A percentile compares a stretch with the other conserved stretches of the same genome.
Evolutionary conservation across 2,888 invertebrate species (phyloP).

Genomic region (Herminia tarsipennalis): DNA sequence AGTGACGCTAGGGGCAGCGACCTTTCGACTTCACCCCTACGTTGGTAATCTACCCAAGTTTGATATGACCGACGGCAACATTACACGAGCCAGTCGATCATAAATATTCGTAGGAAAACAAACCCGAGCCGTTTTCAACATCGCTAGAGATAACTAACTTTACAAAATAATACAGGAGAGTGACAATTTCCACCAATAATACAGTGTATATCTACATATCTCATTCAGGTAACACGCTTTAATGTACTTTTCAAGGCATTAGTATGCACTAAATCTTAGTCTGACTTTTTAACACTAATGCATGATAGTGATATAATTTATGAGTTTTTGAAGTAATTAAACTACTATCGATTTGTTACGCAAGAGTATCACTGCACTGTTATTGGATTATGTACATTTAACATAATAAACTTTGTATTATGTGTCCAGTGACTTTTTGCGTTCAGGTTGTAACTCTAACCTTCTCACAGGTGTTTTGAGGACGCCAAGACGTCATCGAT

Average conservation of each 20-base stretch:
- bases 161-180: constrained; percentile 8
- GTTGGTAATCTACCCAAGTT: constrained; percentile 1
- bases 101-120: constrained; percentile 19
- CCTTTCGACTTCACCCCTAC: constrained; percentile 21
- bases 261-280: too few relatives aligned
- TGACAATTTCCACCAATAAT: constrained; percentile 5
- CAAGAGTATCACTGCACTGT: too few relatives aligned
- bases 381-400: too few relatives aligned
- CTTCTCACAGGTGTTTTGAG: constrained; percentile 16
- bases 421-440: constrained; percentile 8
- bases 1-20: constrained; percentile 14
- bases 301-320: too few relatives aligned
- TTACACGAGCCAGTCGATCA: constrained; percentile 22
- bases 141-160: constrained; percentile 20
- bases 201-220: neutral
- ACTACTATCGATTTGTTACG: too few relatives aligned
- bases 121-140: constrained; percentile 10
- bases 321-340: too few relatives aligned
- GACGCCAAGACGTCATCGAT: constrained; percentile 16
- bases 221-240: neutral
- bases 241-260: too few relatives aligned
- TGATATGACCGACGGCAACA: constrained; percentile 20
- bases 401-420: too few relatives aligned
- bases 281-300: too few relatives aligned
- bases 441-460: constrained; percentile 17